Evolutionary conservation across 1,140 invertebrate species (phyloP), one percentile per base, ranked within the genome.

Genomic region (Hermatobates lingyangjiaoensis): DNA sequence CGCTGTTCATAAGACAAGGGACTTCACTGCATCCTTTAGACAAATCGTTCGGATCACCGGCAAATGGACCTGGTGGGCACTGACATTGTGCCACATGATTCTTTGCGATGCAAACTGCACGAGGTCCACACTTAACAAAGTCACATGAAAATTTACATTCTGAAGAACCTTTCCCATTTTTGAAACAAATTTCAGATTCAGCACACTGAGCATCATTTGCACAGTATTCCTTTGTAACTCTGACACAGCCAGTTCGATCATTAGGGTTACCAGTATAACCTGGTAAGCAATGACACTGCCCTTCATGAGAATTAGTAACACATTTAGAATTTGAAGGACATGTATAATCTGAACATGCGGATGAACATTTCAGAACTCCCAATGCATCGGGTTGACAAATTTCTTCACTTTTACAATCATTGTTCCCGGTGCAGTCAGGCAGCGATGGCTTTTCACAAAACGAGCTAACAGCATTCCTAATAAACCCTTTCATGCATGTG

Each of bases 11-110:
- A 25, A 89, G 80, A 62, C 86, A 89, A 7, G 83, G 81, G 1
- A 89, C 86, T 25, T 74, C 70, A 63, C 76, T 72, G 60, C 87
- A 90, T 21, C 85, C 85, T 54, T 73, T 71, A 0, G 89, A 82
- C 60, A 81, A 79, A n/a, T n/a, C n/a, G n/a, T n/a, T n/a, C 0
- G 87, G 85, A 70, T 91, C 78, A 1, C 87, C 88, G 5, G 82
- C 78, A 62, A 77, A 73, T 0, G 81, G 74, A 15, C 87, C 87
- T 3, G 78, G 76, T 5, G 87, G 87, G 63, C 87, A 92, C 61
- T 87, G 81, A 61, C 87, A 93, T 62, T 86, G 81, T 0, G 84
- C 80, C 3, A 80, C 80, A 62, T 91, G 87, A 64, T 90, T 90
- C 56, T 88, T 85, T 2, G 85, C 83, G 15, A 88, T 71, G 59